These are phyloP conservation scores for Helobdella robusta DNA, from an alignment of 2,888 invertebrate species.

Conservation along the genomic window DNA sequence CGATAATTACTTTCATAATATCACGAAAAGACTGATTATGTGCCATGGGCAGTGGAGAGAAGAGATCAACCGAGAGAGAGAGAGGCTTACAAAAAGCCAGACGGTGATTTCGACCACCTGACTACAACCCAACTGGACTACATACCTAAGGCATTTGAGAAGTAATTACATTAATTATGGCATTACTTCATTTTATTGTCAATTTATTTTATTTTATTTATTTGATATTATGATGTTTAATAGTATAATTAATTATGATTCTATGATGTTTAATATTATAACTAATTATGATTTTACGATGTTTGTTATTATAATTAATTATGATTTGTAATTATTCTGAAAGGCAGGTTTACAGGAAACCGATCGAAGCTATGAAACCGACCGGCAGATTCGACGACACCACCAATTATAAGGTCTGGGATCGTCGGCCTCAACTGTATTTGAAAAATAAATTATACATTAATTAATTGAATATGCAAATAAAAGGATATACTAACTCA, in stretches of 20 bases:
- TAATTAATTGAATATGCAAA: not conserved
- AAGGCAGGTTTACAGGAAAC: conserved; percentile 28
- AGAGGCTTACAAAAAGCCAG: conserved; percentile 43
- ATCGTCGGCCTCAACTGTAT: too few relatives aligned
- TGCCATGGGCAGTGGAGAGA: not conserved
- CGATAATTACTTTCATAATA: too few relatives aligned
- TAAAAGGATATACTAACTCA: too few relatives aligned
- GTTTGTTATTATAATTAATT: too few relatives aligned
- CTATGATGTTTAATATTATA: too few relatives aligned
- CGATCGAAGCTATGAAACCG: conserved; percentile 36
- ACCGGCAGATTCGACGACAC: conserved; percentile 35
- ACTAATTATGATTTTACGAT: too few relatives aligned
- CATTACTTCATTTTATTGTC: too few relatives aligned
- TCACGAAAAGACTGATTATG: conserved; percentile 9
- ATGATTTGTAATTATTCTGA: too few relatives aligned
- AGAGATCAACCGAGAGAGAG: conserved; percentile 35
- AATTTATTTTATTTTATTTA: too few relatives aligned
- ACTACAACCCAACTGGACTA: conserved; percentile 44
- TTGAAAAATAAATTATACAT: not conserved
- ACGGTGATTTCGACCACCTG: conserved; percentile 44
- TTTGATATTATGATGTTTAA: too few relatives aligned
- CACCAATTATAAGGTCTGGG: conserved; percentile 37
- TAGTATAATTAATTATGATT: too few relatives aligned
- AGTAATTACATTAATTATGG: too few relatives aligned
- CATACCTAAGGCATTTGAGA: conserved; percentile 27